Evolutionary conservation across 1,140 invertebrate genomes (phyloP), one percentile per base, ranked within the genome.

Genomic region (Trichonephila clavata): DNA sequence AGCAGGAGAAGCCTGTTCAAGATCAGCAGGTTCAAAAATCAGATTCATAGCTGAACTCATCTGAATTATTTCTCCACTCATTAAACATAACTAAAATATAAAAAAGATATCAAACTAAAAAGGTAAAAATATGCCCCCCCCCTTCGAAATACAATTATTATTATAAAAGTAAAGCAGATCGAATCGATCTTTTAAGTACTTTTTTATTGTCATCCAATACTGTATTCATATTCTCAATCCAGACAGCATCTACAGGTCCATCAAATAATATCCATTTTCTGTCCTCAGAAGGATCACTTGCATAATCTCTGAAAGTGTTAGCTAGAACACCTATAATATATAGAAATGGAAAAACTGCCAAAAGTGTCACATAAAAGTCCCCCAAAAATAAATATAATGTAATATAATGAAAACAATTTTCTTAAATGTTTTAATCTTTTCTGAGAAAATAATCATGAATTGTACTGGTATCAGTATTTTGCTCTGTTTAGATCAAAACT

Each of bases 141-240:
- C 2, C 4, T 5, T 0, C 16, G 21, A 50, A 43, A 50, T 81
- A 50, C 16, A 13, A 81, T 10, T 7, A 81, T 81, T 81, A n/a
- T 50, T 32, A 20, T 6, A 2, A 20, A 27, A 50, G 7, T 50
- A 50, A 50, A 50, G 50, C 20, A 50, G 3, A 81, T 68, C 6
- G 43, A 43, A 16, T 87, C 10, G 39, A 63, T 39, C 16, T 4
- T 7, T n/a, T 6, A 1, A 27, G 14, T 59, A 94, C 87, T n/a
- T 99, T 99, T 96, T 99, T 99, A 95, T 99, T 99, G 95, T 99
- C 98, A 95, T 99, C 99, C 71, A 99, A 96, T 4, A 99, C 99
- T 0, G 98, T 99, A 95, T 99, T 99, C 97, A 99, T 98, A 95
- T 99, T 99, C 96, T 99, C 99, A 94, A 99, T 99, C 98, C 99